Conservation (phyloP, 2,113 vertebrate genomes). For the Colistium nudipinnis region DNA sequence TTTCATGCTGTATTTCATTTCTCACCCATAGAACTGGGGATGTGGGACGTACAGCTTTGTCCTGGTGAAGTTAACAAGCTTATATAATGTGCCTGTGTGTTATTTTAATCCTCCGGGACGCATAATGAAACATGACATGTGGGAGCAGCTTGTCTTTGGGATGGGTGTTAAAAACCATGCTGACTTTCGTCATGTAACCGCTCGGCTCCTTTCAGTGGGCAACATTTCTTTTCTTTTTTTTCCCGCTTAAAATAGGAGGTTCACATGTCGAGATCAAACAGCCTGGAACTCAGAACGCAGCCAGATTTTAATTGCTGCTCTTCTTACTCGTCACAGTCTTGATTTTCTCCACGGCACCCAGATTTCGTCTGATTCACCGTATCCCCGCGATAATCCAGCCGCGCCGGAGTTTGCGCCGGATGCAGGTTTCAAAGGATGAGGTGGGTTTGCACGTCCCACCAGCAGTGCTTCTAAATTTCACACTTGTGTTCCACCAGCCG, state of each 20-base stretch:
- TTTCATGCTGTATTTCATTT: not conserved
- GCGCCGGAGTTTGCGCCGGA: slow-evolving; percentile 4
- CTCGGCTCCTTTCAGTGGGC: slow-evolving; percentile 30
- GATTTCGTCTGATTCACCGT: slow-evolving; percentile 11
- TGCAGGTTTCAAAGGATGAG: slow-evolving; percentile 34
- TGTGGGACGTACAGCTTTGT: not conserved
- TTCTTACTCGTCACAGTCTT: not conserved
- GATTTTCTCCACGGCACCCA: slow-evolving; percentile 18
- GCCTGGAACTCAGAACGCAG: not conserved
- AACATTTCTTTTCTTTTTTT: not conserved
- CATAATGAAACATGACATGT: slow-evolving; percentile 49
- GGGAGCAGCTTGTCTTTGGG: slow-evolving; percentile 37
- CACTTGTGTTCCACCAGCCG: not conserved
- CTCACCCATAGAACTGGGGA: not conserved
- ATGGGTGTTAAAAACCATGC: slow-evolving; percentile 38
- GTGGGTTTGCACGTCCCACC: slow-evolving; percentile 21
- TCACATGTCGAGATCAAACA: slow-evolving; percentile 42
- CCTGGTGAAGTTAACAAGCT: slow-evolving; percentile 35
- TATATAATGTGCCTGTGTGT: slow-evolving; percentile 36
- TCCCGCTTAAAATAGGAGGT: slow-evolving; percentile 18
- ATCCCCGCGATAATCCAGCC: slow-evolving; percentile 34
- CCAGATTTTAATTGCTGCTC: slow-evolving; percentile 28
- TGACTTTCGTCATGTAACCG: slow-evolving; percentile 28
- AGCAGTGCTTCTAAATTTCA: slow-evolving; percentile 29
- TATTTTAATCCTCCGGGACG: slow-evolving; percentile 39